Base-by-base conservation (phyloP, 2,888 invertebrate genomes). In the Chloroclystis v-ata region DNA sequence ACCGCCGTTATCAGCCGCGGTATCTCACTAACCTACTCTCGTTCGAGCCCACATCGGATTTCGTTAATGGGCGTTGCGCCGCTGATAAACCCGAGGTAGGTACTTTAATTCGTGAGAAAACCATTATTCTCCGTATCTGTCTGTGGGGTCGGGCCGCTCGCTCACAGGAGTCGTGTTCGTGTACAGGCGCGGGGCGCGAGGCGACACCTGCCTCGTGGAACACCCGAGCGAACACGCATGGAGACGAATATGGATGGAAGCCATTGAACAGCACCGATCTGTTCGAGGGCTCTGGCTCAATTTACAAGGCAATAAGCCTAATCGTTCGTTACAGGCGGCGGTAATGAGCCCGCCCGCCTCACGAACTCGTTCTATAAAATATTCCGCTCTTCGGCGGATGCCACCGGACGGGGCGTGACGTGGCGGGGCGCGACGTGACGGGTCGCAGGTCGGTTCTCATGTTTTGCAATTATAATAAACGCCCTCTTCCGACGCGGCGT, bases 401-500 rank as follows among this genome's bases (percentile, higher is more conserved):
- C n/a, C n/a, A n/a, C n/a, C n/a, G n/a, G n/a, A n/a, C n/a, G n/a
- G 2, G 13, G 4, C 30, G 9, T 8, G 30, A 11, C 12, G 7
- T 12, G 12, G 12, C 13, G 12, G 13, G 2, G 8, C 9, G 12
- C 12, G 30, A 12, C 13, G 8, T 11, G 9, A 30, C 11, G 11
- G 8, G 12, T 4, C 12, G 1, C n/a, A n/a, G n/a, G n/a, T n/a
- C n/a, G n/a, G n/a, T 12, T 49, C 53, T 49, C 29, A 43, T 37
- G 56, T 49, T 53, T 49, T 37, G 51, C 51, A 51, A 56, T 49
- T 51, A 47, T 53, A 51, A 56, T 51, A 38, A 43, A 40, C 43
- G 25, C 41, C 44, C 28, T 8, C 7, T 9, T 25, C 20, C 33
- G 11, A 2, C 26, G 37, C 2, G 37, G 28, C 4, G 24, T 4